phyloP scores from a whole-genome alignment of 1,140 invertebrate genomes.

The Araneus ventricosus region DNA sequence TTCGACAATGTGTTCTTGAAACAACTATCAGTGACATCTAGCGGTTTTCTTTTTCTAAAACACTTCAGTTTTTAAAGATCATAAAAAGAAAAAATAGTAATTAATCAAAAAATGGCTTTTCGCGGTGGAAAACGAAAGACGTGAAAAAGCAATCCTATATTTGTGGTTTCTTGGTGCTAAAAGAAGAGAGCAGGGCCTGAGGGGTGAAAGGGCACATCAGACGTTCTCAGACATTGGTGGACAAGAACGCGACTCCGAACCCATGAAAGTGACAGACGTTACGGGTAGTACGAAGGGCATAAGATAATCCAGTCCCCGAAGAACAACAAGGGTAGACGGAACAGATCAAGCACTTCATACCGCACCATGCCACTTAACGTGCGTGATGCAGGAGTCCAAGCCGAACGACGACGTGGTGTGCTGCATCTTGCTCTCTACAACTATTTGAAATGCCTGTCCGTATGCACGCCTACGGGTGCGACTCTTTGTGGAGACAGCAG shows the following conservation, averaged over 20 bases:
- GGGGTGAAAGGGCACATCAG: slow-evolving; percentile 89
- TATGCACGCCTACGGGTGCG: slow-evolving; percentile 96
- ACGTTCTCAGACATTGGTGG: slow-evolving; percentile 91
- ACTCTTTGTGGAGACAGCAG: slow-evolving; percentile 96
- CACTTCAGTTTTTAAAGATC: neutral
- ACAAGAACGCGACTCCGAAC: slow-evolving; percentile 91
- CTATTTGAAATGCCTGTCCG: slow-evolving; percentile 92
- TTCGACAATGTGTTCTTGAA: neutral
- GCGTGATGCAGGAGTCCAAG: slow-evolving; percentile 85
- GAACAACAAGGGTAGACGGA: slow-evolving; percentile 78
- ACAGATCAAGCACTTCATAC: slow-evolving; percentile 95
- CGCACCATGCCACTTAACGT: slow-evolving; percentile 95
- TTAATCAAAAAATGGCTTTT: slow-evolving; percentile 75
- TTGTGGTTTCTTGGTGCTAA: slow-evolving; percentile 98
- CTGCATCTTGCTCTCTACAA: slow-evolving; percentile 93
- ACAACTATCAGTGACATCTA: neutral
- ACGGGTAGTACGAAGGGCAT: slow-evolving; percentile 93
- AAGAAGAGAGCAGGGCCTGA: slow-evolving; percentile 92
- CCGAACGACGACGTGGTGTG: slow-evolving; percentile 93
- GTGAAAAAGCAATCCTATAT: slow-evolving; percentile 98
- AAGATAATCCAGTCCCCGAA: slow-evolving; percentile 89
- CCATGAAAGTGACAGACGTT: slow-evolving; percentile 92
- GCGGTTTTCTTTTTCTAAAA: no score
- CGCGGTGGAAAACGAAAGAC: slow-evolving; percentile 81
- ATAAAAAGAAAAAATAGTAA: neutral